Evolutionary conservation across 2,888 invertebrate species (phyloP).

Genomic region (Subacronicta megacephala): DNA sequence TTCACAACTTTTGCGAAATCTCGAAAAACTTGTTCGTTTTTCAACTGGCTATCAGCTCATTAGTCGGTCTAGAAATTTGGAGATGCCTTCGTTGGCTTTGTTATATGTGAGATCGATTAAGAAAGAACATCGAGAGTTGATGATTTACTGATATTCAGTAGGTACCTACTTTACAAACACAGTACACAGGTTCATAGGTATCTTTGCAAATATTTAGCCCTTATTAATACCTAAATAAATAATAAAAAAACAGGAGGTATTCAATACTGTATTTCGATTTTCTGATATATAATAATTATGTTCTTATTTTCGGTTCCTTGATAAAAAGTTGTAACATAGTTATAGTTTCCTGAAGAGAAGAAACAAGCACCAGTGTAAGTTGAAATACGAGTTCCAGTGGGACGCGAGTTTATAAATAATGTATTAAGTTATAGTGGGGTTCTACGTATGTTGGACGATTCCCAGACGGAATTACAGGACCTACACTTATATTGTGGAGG

Average conservation of each 20-base stretch:
- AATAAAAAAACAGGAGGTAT: too few species aligned
- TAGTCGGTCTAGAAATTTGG: slow-evolving; percentile 34
- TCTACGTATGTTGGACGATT: slow-evolving; percentile 52
- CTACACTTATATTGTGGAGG: slow-evolving; percentile 51
- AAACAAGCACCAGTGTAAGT: slow-evolving; percentile 48
- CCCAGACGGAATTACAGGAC: slow-evolving; percentile 57
- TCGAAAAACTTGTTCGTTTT: slow-evolving; percentile 53
- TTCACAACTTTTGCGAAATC: slow-evolving; percentile 53
- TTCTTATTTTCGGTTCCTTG: slow-evolving; percentile 69
- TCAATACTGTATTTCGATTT: slow-evolving; percentile 60
- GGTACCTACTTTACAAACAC: too few species aligned
- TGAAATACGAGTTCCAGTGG: slow-evolving; percentile 42
- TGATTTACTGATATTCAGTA: too few species aligned
- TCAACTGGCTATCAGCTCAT: slow-evolving; percentile 44
- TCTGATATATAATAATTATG: slow-evolving; percentile 68
- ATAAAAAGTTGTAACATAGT: slow-evolving; percentile 73
- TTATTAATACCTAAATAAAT: too few species aligned
- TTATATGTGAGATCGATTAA: too few species aligned
- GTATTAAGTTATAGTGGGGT: slow-evolving; percentile 14
- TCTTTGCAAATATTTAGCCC: too few species aligned
- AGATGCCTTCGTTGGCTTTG: slow-evolving; percentile 30
- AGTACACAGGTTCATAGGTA: too few species aligned
- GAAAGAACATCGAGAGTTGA: too few species aligned
- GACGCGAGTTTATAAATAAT: slow-evolving; percentile 13
- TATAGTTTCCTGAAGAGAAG: slow-evolving; percentile 64